These are phyloP conservation scores for Seriola aureovittata DNA, from an alignment of 2,113 vertebrate species.

Conservation along the genomic window DNA sequence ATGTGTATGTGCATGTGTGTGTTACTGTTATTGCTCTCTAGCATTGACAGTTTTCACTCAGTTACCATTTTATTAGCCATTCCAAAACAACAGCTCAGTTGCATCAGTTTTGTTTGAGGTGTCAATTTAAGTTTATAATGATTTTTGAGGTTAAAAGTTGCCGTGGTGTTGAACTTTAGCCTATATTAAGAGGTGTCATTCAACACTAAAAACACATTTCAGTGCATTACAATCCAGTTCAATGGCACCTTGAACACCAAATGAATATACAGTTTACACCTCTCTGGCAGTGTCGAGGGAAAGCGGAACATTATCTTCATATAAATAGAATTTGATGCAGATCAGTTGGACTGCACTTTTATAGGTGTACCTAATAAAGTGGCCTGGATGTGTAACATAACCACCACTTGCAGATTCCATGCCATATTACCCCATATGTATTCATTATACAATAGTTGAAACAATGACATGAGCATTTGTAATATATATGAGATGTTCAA, in stretches of 20 bases:
- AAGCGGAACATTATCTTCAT: not conserved
- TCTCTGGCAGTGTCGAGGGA: not conserved
- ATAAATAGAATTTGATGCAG: not conserved
- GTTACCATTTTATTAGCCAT: not conserved
- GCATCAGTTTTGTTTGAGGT: not conserved
- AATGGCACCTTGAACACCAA: too few relatives aligned
- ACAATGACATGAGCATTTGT: not conserved
- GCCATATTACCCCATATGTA: too few relatives aligned
- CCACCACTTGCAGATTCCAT: not conserved
- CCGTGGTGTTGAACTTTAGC: not conserved
- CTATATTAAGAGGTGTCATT: not conserved
- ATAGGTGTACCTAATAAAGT: not conserved
- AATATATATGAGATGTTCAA: too few relatives aligned
- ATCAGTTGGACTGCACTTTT: not conserved
- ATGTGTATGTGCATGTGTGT: conserved; percentile 10
- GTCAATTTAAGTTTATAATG: not conserved
- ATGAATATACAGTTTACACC: not conserved
- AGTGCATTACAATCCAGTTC: too few relatives aligned
- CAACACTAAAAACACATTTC: not conserved
- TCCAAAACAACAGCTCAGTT: not conserved
- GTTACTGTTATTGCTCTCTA: not conserved
- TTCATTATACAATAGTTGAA: not conserved
- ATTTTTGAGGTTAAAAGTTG: not conserved
- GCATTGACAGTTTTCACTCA: not conserved
- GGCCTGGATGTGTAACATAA: too few relatives aligned